Conservation (phyloP, 2,888 invertebrate species). For the Ormia ochracea region DNA sequence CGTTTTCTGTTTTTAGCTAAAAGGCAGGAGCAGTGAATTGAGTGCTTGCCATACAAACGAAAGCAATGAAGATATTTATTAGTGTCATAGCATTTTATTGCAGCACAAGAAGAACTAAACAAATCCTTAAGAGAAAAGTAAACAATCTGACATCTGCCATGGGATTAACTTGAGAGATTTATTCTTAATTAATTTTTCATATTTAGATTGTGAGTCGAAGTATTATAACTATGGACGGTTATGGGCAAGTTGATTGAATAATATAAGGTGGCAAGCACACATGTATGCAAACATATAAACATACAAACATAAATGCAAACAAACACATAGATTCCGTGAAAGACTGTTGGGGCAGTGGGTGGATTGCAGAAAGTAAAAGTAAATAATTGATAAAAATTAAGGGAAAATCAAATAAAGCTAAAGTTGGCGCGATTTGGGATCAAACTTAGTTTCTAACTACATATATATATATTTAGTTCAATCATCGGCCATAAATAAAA, state of each 20-base stretch:
- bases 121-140: background rate
- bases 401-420: no score
- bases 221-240: background rate
- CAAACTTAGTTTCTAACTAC: no score
- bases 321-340: no score
- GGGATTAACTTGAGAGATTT: background rate
- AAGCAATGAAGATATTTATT: background rate
- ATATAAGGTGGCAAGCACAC: no score
- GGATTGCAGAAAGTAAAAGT: no score
- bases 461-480: no score
- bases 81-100: background rate
- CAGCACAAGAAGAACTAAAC: background rate
- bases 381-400: no score
- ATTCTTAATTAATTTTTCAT: background rate
- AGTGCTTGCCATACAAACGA: constrained; percentile 1
- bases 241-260: background rate
- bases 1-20: constrained; percentile 26
- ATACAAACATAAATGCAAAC: no score
- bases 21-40: constrained; percentile 42
- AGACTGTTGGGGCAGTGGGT: no score
- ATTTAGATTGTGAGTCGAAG: background rate
- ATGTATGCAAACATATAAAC: no score
- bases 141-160: constrained; percentile 18
- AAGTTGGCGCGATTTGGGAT: no score
- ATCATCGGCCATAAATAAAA: no score